These are phyloP conservation scores for Bibio marci DNA, from an alignment of 2,888 invertebrate species.

Conservation along the genomic window DNA sequence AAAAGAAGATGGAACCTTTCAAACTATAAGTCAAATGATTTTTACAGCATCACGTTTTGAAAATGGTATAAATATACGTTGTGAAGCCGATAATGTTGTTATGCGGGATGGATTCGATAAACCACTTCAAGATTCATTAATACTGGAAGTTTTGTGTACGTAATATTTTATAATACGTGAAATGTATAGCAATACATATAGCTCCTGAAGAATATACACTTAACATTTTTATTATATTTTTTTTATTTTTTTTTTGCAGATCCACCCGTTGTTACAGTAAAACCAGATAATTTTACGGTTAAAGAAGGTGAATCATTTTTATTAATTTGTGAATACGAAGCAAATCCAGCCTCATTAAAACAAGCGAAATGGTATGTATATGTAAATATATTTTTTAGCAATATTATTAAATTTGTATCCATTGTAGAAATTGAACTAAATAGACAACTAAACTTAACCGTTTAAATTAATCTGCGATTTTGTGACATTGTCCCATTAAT, in stretches of 20 bases:
- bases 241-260: slow-evolving; percentile 36
- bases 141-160: slow-evolving; percentile 78
- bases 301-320: slow-evolving; percentile 60
- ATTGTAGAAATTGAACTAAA: too few species aligned
- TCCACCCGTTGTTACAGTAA: slow-evolving; percentile 66
- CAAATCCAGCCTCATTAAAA: slow-evolving; percentile 66
- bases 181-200: too few species aligned
- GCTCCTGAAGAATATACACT: too few species aligned
- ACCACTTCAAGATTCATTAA: slow-evolving; percentile 51
- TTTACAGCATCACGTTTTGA: slow-evolving; percentile 70
- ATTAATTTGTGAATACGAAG: slow-evolving; percentile 65
- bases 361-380: slow-evolving; percentile 52
- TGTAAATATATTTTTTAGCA: too few species aligned
- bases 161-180: slow-evolving; percentile 15
- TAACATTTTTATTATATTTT: slow-evolving; percentile 7
- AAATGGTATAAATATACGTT: slow-evolving; percentile 60
- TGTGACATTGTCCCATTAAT: too few species aligned
- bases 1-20: slow-evolving; percentile 53
- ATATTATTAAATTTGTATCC: too few species aligned
- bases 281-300: slow-evolving; percentile 56
- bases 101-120: slow-evolving; percentile 53
- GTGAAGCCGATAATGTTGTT: slow-evolving; percentile 69
- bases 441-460: too few species aligned
- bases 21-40: slow-evolving; percentile 57
- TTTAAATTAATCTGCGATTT: too few species aligned